phyloP scores from a whole-genome alignment of 2,113 vertebrate genomes.

The Haemorhous mexicanus region DNA sequence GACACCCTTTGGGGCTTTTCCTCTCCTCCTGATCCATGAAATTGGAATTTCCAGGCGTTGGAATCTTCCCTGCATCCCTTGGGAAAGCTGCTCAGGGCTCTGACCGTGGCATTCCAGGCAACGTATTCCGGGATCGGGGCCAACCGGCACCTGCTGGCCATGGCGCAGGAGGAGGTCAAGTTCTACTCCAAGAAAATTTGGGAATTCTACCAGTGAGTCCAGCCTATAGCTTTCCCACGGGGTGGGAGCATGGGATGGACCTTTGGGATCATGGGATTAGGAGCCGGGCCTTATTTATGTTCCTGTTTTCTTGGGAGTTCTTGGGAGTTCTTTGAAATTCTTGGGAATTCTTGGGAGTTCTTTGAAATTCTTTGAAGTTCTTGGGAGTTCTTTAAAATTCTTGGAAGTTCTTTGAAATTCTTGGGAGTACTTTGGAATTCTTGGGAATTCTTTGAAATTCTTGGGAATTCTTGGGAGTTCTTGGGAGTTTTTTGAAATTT shows the following conservation, averaged over 20 bases:
- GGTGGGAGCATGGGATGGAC: accelerated
- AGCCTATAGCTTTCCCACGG: accelerated
- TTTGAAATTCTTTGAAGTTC: accelerated
- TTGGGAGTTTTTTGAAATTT: too few relatives aligned
- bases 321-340: accelerated
- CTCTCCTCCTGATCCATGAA: too few relatives aligned
- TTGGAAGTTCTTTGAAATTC: not conserved
- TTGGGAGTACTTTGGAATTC: too few relatives aligned
- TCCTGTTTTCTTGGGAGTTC: too few relatives aligned
- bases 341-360: not conserved
- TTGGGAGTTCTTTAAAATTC: not conserved
- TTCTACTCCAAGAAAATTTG: slow-evolving; percentile 69
- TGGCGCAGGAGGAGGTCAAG: slow-evolving; percentile 79
- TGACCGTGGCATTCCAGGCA: slow-evolving; percentile 72
- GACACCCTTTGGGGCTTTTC: not conserved
- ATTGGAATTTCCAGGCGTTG: slow-evolving; percentile 51
- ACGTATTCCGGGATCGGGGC: slow-evolving; percentile 68
- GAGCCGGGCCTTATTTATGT: accelerated
- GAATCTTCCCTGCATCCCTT: slow-evolving; percentile 67
- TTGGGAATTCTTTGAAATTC: too few relatives aligned
- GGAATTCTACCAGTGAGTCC: slow-evolving; percentile 71
- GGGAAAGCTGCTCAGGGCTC: slow-evolving; percentile 66
- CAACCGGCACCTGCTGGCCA: slow-evolving; percentile 72
- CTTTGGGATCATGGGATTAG: accelerated
- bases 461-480: too few relatives aligned